A percentile compares a stretch with the other conserved stretches of the same genome.
Evolutionary conservation across 2,797 vertebrate genomes (phyloP).

Genomic region (Rhabdophis nuchalis): DNA sequence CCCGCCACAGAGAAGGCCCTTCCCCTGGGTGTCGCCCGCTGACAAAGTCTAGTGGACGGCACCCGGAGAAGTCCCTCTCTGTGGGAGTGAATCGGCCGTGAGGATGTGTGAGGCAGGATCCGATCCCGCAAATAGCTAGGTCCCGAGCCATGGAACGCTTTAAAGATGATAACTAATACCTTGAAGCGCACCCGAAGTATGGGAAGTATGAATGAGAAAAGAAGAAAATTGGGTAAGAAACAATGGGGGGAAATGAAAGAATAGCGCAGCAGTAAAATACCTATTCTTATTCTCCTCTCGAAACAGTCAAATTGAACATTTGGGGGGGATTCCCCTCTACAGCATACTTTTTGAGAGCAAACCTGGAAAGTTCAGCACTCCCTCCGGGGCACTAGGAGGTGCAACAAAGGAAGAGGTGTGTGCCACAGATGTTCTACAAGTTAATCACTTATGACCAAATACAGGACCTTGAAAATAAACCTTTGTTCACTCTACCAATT

Average conservation of each 20-base stretch:
- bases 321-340: neutral
- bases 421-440: neutral
- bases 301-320: neutral
- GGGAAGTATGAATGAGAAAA: neutral
- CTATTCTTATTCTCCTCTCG: neutral
- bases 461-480: neutral
- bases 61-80: too few species aligned
- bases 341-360: neutral
- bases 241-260: neutral
- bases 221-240: neutral
- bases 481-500: neutral
- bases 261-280: neutral
- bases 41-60: too few species aligned
- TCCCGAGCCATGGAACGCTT: too few species aligned
- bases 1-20: too few species aligned
- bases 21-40: too few species aligned
- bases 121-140: too few species aligned
- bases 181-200: too few species aligned
- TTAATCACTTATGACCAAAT: conserved; percentile 2
- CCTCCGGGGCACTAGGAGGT: neutral
- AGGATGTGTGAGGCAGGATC: too few species aligned
- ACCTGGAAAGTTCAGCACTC: neutral
- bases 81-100: too few species aligned
- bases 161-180: too few species aligned
- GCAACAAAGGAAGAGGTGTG: neutral